phyloP scores from a whole-genome alignment of 2,113 vertebrate genomes.

The Garra rufa region DNA sequence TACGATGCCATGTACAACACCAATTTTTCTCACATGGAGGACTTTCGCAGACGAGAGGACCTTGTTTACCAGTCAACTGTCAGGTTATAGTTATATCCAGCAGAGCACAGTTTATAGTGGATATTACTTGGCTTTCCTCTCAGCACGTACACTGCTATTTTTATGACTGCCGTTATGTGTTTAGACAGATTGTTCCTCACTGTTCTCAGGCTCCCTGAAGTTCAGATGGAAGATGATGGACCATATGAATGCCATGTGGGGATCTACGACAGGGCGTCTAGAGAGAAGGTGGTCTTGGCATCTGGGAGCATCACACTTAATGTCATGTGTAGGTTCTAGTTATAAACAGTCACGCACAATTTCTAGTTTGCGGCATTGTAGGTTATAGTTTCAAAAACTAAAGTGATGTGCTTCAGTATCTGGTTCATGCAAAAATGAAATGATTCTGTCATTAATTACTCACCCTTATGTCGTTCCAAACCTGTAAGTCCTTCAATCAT shows the following conservation, averaged over 20 bases:
- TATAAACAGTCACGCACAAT: not conserved
- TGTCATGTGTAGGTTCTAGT: constrained; percentile 85
- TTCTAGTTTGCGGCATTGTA: not conserved
- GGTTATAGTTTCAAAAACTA: not conserved
- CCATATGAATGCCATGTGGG: constrained; percentile 95
- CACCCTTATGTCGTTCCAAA: not conserved
- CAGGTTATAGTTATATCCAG: constrained; percentile 75
- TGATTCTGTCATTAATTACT: not conserved
- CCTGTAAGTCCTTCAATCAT: no score
- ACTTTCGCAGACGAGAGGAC: constrained; percentile 82
- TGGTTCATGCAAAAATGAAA: not conserved
- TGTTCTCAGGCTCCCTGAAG: constrained; percentile 85
- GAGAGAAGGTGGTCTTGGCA: constrained; percentile 88
- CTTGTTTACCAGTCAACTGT: constrained; percentile 92
- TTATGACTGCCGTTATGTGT: constrained; percentile 11
- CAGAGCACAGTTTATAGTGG: constrained; percentile 1
- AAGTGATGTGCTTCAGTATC: not conserved
- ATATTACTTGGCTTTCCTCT: constrained; percentile 27
- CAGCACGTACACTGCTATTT: constrained; percentile 20
- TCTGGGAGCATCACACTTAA: constrained; percentile 88
- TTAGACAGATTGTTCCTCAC: constrained; percentile 18
- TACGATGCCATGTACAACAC: constrained; percentile 93
- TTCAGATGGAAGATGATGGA: constrained; percentile 89
- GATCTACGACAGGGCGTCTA: constrained; percentile 85
- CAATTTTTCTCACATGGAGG: constrained; percentile 90